phyloP scores from a whole-genome alignment of 35 echinoderm and acorn worm genomes.

The Ophioderma brevispina region DNA sequence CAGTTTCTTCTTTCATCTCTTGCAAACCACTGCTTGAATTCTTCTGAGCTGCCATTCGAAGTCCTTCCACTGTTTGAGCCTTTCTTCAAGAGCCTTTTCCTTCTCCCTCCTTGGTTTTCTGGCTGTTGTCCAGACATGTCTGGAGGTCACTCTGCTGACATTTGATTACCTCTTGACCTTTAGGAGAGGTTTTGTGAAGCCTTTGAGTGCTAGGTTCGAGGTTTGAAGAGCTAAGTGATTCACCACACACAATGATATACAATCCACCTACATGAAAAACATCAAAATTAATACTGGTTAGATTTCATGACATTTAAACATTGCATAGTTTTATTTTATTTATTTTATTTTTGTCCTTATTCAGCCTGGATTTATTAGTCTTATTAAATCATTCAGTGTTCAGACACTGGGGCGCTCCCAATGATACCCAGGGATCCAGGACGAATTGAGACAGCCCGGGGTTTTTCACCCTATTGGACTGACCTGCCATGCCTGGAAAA shows the following conservation, averaged over 20 bases:
- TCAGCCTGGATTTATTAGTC: too few species aligned
- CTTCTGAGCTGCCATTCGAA: conserved; percentile 33
- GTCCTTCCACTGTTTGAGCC: conserved; percentile 44
- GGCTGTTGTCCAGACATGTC: not conserved
- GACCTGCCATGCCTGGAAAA: too few species aligned
- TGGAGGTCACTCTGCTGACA: conserved; percentile 25
- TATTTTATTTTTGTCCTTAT: too few species aligned
- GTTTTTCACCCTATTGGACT: too few species aligned
- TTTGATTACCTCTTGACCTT: conserved; percentile 64
- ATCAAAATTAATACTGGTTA: too few species aligned
- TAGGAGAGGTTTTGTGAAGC: conserved; percentile 28
- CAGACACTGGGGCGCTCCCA: too few species aligned
- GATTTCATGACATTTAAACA: too few species aligned
- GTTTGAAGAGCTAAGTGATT: conserved; percentile 29
- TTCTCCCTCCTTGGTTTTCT: conserved; percentile 21
- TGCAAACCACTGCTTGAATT: conserved; percentile 49
- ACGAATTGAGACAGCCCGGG: too few species aligned
- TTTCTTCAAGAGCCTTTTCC: conserved; percentile 16
- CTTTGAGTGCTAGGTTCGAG: conserved; percentile 37
- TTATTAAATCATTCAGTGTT: too few species aligned
- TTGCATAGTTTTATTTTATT: too few species aligned
- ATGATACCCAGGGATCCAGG: too few species aligned
- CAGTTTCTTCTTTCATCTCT: conserved; percentile 34
- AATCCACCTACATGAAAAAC: too few species aligned
- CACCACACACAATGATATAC: conserved; percentile 5